These are phyloP conservation scores for Brienomyrus longianalis DNA, from an alignment of 2,113 vertebrate species.

Conservation along the genomic window DNA sequence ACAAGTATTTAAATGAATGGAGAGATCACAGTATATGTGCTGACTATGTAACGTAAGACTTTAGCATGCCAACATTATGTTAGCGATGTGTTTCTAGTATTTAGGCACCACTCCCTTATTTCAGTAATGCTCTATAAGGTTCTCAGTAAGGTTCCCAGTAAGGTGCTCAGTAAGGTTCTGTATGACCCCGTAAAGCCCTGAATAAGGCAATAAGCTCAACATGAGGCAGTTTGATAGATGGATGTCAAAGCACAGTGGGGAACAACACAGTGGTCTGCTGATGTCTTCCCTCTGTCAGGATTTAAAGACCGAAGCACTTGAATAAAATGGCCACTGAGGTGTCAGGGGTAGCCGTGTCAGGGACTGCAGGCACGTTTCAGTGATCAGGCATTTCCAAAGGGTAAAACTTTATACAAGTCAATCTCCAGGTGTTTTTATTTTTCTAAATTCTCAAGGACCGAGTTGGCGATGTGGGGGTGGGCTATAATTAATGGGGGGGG, in stretches of 20 bases:
- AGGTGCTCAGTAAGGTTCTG: background rate
- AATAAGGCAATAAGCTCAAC: background rate
- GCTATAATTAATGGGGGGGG: background rate
- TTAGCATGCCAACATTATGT: background rate
- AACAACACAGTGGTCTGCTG: background rate
- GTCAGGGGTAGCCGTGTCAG: background rate
- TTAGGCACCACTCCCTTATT: background rate
- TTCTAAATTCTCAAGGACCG: background rate
- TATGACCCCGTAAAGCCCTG: background rate
- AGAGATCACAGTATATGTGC: background rate
- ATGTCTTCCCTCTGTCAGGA: background rate
- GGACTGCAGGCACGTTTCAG: background rate
- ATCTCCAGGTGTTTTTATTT: background rate
- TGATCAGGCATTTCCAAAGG: background rate
- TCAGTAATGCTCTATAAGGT: background rate
- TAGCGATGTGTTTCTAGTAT: background rate
- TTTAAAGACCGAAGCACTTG: background rate
- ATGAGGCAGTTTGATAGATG: background rate
- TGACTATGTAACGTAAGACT: background rate
- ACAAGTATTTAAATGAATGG: background rate
- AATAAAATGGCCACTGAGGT: background rate
- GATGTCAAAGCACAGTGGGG: background rate
- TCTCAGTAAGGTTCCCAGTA: too few species aligned
- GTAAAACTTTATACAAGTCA: background rate
- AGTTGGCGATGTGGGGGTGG: background rate